Percentiles rank a stretch among this genome's conserved stretches.
Conservation (phyloP, 2,113 vertebrate genomes). For the Archocentrus centrarchus region DNA sequence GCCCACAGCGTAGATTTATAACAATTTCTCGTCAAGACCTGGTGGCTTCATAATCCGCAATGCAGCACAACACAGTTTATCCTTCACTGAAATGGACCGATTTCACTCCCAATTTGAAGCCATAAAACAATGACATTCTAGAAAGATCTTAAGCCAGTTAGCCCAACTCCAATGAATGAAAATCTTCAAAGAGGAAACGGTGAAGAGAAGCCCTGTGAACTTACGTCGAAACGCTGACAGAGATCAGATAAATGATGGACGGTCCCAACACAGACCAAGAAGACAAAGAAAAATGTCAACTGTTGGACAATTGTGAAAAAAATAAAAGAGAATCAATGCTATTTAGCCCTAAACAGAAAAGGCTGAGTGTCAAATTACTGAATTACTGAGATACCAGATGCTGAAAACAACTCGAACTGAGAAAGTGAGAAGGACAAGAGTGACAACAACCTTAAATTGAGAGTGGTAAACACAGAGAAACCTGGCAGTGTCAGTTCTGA, state of each 20-base stretch:
- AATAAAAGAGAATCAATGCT: background rate
- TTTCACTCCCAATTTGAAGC: conserved; percentile 23
- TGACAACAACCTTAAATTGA: background rate
- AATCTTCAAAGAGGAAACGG: background rate
- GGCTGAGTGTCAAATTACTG: background rate
- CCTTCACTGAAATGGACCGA: background rate
- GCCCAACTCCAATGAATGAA: background rate
- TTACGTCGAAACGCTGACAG: background rate
- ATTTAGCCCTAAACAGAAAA: background rate
- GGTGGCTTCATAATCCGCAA: background rate
- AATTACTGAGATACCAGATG: background rate
- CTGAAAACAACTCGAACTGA: background rate
- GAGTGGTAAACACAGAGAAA: conserved; percentile 9
- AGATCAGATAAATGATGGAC: background rate
- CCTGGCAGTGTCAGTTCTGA: background rate
- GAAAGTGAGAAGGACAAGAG: background rate
- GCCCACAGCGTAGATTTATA: background rate
- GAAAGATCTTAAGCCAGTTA: conserved; percentile 17
- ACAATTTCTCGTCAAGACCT: background rate
- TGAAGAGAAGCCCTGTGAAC: background rate
- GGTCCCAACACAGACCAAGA: background rate
- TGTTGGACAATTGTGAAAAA: background rate
- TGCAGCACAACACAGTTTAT: background rate
- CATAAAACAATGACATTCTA: background rate
- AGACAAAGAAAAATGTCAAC: background rate